phyloP scores from a whole-genome alignment of 1,140 invertebrate genomes.

The Tribolium castaneum region DNA sequence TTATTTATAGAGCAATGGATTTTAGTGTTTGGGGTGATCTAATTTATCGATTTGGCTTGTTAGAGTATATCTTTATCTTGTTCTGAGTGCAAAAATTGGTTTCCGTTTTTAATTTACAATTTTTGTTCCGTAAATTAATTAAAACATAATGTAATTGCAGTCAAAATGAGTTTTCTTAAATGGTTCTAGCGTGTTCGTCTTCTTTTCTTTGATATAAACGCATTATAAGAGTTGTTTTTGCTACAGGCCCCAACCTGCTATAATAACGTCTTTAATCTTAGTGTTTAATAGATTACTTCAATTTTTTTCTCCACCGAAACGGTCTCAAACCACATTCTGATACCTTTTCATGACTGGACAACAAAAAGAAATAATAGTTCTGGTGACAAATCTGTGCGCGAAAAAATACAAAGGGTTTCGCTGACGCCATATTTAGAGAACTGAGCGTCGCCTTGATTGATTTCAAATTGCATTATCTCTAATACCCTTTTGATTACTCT shows the following conservation, averaged over 20 bases:
- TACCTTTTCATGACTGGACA: slow-evolving; percentile 27
- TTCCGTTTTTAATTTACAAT: slow-evolving; percentile 28
- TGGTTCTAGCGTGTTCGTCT: slow-evolving; percentile 11
- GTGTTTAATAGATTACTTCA: slow-evolving; percentile 34
- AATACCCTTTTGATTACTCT: too few species aligned
- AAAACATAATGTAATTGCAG: slow-evolving; percentile 23
- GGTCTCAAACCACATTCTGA: slow-evolving; percentile 26
- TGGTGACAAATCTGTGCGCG: neutral
- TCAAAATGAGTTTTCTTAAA: slow-evolving; percentile 30
- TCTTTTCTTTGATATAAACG: slow-evolving; percentile 15
- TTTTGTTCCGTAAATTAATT: slow-evolving; percentile 21
- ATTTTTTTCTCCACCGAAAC: slow-evolving; percentile 23
- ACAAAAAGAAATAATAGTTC: slow-evolving; percentile 22
- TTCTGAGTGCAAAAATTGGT: slow-evolving; percentile 14
- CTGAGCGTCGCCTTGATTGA: neutral
- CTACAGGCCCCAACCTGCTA: slow-evolving; percentile 18
- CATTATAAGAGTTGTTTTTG: slow-evolving; percentile 26
- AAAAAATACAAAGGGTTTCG: slow-evolving; percentile 19
- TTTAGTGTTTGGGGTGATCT: too few species aligned
- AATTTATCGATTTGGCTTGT: too few species aligned
- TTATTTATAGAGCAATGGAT: too few species aligned
- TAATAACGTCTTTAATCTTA: slow-evolving; percentile 36
- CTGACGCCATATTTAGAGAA: slow-evolving; percentile 2
- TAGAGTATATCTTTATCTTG: neutral
- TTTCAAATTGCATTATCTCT: too few species aligned